A percentile compares a stretch with the other conserved stretches of the same genome.
These are phyloP conservation scores for Latrodectus hesperus DNA, from an alignment of 2,888 invertebrate species.

Conservation along the genomic window DNA sequence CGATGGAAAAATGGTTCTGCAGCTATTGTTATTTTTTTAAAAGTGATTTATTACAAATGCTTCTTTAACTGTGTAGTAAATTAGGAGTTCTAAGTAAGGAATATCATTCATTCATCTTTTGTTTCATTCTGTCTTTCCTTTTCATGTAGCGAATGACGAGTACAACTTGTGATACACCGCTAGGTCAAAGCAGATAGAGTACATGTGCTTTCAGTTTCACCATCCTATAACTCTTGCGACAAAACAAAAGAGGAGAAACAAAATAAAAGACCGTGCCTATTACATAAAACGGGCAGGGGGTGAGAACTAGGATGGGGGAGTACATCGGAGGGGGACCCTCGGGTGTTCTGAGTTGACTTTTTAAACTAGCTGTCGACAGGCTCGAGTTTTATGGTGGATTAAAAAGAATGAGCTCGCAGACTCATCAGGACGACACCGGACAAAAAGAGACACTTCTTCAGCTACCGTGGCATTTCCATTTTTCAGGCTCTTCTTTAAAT, in stretches of 20 bases:
- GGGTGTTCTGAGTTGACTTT: not conserved
- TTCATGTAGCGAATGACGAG: not conserved
- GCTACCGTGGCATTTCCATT: not conserved
- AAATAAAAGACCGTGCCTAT: not conserved
- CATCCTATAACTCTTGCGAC: not conserved
- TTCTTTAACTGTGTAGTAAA: too few species aligned
- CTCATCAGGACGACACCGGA: not conserved
- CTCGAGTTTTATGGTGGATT: not conserved
- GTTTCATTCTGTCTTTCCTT: too few species aligned
- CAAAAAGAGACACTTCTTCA: not conserved
- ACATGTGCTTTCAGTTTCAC: not conserved
- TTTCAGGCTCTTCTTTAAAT: not conserved
- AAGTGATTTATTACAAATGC: too few species aligned
- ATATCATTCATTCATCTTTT: too few species aligned
- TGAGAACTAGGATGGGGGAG: not conserved
- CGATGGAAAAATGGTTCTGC: too few species aligned
- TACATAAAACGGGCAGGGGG: not conserved
- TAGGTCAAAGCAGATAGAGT: not conserved
- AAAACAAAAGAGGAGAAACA: too few species aligned
- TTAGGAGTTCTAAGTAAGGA: too few species aligned
- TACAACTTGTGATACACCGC: not conserved
- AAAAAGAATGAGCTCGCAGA: not conserved
- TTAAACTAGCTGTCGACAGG: slow-evolving; percentile 2
- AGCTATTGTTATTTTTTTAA: too few species aligned
- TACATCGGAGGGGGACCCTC: not conserved